Percentiles rank a stretch among this genome's conserved stretches.
These are phyloP conservation scores for Sinonovacula constricta DNA, from an alignment of 1,140 invertebrate species.

Conservation along the genomic window DNA sequence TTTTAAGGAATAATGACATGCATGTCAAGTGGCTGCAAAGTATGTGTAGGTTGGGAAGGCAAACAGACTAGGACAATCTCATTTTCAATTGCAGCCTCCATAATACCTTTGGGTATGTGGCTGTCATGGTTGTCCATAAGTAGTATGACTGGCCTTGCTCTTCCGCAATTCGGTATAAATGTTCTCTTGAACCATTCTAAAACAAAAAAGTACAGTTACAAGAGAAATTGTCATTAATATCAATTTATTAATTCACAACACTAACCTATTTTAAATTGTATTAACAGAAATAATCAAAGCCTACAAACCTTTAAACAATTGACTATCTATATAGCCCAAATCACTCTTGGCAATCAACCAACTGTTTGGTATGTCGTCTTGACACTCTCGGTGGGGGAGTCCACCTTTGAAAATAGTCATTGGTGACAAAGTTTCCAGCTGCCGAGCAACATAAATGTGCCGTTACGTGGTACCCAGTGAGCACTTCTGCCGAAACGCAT, in stretches of 20 bases:
- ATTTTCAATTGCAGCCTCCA: constrained; percentile 57
- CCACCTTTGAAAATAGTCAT: constrained; percentile 5
- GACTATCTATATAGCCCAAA: constrained; percentile 8
- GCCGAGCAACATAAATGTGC: neutral
- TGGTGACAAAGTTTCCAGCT: neutral
- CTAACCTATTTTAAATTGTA: neutral
- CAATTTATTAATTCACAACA: neutral
- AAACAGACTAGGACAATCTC: constrained; percentile 37
- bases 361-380: neutral
- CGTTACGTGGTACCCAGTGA: neutral
- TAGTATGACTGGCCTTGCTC: constrained; percentile 28
- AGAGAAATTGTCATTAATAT: neutral
- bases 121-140: constrained; percentile 69
- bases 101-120: constrained; percentile 66
- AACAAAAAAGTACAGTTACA: neutral
- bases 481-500: neutral
- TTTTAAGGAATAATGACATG: no score
- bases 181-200: constrained; percentile 19
- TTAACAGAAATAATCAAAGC: neutral
- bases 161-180: constrained; percentile 12
- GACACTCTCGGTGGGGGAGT: neutral
- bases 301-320: neutral
- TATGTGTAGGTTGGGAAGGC: constrained; percentile 46
- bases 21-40: constrained; percentile 51
- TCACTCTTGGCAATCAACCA: neutral